These are phyloP conservation scores for Hippoglossus stenolepis DNA, from an alignment of 2,113 vertebrate genomes.

Conservation along the genomic window DNA sequence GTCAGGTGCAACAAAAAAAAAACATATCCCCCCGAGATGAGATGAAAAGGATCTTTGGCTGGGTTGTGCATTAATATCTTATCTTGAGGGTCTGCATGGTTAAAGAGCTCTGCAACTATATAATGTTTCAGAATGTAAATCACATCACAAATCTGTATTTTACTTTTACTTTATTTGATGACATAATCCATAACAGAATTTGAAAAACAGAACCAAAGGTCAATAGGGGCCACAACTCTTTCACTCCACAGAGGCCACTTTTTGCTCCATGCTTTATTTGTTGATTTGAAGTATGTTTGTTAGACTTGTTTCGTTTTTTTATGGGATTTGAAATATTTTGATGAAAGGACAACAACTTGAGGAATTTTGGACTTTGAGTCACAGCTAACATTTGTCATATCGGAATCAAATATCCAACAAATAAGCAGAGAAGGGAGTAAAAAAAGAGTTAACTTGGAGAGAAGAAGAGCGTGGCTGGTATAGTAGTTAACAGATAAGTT, in stretches of 20 bases:
- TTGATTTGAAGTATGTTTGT: too few relatives aligned
- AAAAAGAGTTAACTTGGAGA: conserved; percentile 5
- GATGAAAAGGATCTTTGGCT: too few relatives aligned
- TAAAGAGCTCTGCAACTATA: not conserved
- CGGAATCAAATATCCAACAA: conserved; percentile 17
- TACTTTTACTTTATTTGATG: not conserved
- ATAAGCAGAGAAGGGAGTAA: not conserved
- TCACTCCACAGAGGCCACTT: not conserved
- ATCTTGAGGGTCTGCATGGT: not conserved
- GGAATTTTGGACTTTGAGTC: conserved; percentile 9
- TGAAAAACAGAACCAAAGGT: too few relatives aligned
- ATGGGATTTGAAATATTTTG: too few relatives aligned
- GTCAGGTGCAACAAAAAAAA: too few relatives aligned
- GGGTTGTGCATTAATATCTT: not conserved
- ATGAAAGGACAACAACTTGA: not conserved
- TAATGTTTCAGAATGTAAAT: not conserved
- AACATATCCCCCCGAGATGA: too few relatives aligned
- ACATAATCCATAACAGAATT: not conserved
- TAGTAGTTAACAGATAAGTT: conserved; percentile 70
- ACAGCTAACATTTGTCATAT: conserved; percentile 4
- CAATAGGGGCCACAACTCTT: not conserved
- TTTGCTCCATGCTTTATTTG: too few relatives aligned
- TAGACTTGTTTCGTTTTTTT: too few relatives aligned
- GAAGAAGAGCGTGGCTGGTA: conserved; percentile 41
- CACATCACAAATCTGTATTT: not conserved